These are phyloP conservation scores for Coleophora deauratella DNA, from an alignment of 2,888 invertebrate genomes.

Conservation along the genomic window DNA sequence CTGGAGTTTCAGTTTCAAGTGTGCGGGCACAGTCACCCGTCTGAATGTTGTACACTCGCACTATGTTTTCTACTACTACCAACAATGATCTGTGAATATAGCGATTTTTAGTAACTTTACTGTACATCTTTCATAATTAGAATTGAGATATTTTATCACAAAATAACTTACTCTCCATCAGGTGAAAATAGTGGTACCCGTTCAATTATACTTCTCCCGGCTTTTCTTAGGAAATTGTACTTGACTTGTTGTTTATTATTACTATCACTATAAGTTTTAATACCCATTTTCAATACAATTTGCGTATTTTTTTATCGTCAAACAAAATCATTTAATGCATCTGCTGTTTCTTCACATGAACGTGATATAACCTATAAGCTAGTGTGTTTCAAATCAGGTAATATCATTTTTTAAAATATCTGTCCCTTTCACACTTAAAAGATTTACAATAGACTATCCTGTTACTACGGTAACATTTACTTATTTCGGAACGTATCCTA, in stretches of 20 bases:
- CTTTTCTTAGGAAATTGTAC: conserved; percentile 55
- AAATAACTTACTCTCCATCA: conserved; percentile 65
- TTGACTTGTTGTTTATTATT: conserved; percentile 25
- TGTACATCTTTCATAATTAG: too few relatives aligned
- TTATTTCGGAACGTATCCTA: too few relatives aligned
- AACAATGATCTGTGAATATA: conserved; percentile 45
- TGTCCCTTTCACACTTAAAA: too few relatives aligned
- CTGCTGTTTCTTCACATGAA: too few relatives aligned
- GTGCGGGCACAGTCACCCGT: conserved; percentile 57
- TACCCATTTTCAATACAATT: conserved; percentile 39
- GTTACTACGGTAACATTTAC: too few relatives aligned
- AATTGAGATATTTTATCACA: too few relatives aligned
- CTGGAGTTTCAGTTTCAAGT: conserved; percentile 48
- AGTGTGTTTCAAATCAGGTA: too few relatives aligned
- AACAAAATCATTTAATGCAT: too few relatives aligned
- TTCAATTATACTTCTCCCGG: conserved; percentile 65
- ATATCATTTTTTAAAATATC: too few relatives aligned
- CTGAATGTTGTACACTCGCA: conserved; percentile 58
- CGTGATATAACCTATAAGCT: too few relatives aligned
- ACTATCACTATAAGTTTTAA: conserved; percentile 25
- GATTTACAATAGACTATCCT: too few relatives aligned
- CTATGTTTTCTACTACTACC: conserved; percentile 58
- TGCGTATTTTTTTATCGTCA: neutral
- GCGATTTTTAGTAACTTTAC: conserved; percentile 1
- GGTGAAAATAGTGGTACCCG: conserved; percentile 59